Evolutionary conservation across 2,113 vertebrate genomes (phyloP), one percentile per base, ranked within the genome.

Genomic region (Passerina amoena): DNA sequence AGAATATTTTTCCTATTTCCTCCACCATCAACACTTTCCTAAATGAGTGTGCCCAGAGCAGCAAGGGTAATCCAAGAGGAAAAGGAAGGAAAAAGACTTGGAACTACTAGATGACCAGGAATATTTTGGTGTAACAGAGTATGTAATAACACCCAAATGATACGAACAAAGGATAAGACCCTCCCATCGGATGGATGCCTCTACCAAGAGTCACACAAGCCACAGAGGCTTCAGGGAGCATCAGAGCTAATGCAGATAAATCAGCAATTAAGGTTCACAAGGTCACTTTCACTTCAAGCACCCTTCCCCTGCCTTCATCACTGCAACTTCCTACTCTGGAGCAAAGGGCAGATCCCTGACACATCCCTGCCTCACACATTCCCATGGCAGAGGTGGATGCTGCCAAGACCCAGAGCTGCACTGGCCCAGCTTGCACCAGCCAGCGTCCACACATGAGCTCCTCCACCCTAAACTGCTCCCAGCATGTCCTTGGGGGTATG

Each of bases 1-100:
- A 80, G 12, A 90, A 51, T 90, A 82, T 68, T 89, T 69, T 96
- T 72, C 48, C 53, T 78, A 66, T 68, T 89, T 89, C 78, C 19
- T 78, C 51, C 24, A 82, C n/a, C 35, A 81, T 59, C 82, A 93
- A 73, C 20, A 22, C 44, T 44, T 88, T 88, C 22, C 48, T 80
- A 88, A 88, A 73, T 17, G 31, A 77, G 40, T 6, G 2, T 9
- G 6, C 33, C 56, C 44, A 88, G 23, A 86, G 48, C 57, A 90
- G 35, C 0, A 1, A 59, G 21, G 11, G 37, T 10, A 69, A 82
- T 30, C 76, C 84, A 65, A 79, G 25, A 90, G n/a, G 37, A 80
- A 50, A 44, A 65, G 28, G 25, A 84, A 77, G 30, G 33, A 48
- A 73, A 23, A 78, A 38, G 57, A 75, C 71, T 66, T 18, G 1